Conservation (phyloP, 2,888 invertebrate species). For the Lasius fuliginosus region DNA sequence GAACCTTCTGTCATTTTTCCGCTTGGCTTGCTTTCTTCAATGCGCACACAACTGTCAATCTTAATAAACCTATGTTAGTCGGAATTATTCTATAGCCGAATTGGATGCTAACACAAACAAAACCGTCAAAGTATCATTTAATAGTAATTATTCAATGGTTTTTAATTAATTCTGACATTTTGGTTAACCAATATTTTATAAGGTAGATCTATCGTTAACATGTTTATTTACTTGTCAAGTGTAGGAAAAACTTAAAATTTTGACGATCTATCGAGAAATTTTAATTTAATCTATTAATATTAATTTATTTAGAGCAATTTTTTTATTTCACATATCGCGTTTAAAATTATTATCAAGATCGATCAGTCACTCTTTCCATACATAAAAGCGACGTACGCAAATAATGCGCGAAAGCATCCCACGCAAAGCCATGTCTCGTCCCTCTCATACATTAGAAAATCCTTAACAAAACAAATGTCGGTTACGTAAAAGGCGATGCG, state of each 20-base stretch:
- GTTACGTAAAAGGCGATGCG: slow-evolving; percentile 41
- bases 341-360: not conserved
- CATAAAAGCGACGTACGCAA: slow-evolving; percentile 16
- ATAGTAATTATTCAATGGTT: not conserved
- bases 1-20: not conserved
- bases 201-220: not conserved
- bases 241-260: not conserved
- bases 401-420: slow-evolving; percentile 7
- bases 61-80: not conserved
- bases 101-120: not conserved
- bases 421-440: not conserved
- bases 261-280: not conserved
- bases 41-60: not conserved
- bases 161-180: not conserved
- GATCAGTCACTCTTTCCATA: not conserved
- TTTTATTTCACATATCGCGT: not conserved
- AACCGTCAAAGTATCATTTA: not conserved
- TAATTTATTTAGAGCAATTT: not conserved
- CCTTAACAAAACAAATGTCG: slow-evolving; percentile 42
- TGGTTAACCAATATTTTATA: not conserved
- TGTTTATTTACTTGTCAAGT: not conserved
- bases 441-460: slow-evolving; percentile 22
- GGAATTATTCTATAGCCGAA: not conserved
- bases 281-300: not conserved
- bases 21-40: not conserved